These are phyloP conservation scores for Hermaeophaga mercurialis DNA, from an alignment of 2,888 invertebrate genomes.

Conservation along the genomic window DNA sequence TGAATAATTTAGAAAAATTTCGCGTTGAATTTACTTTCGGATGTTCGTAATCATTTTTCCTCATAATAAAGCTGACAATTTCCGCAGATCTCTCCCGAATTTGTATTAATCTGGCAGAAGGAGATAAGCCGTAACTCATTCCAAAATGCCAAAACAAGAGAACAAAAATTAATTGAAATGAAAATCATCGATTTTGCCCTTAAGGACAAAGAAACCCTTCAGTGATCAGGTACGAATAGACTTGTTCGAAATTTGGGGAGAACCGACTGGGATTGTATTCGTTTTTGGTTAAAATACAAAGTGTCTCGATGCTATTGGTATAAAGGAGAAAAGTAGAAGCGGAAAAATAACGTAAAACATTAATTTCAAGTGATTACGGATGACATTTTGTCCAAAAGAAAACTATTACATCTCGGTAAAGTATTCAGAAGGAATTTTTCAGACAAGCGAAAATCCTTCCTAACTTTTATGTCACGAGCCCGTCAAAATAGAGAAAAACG, in stretches of 20 bases:
- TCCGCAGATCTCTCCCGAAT: neutral
- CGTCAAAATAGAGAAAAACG: constrained; percentile 8
- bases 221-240: neutral
- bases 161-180: constrained; percentile 11
- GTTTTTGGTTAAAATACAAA: neutral
- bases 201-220: neutral
- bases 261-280: neutral
- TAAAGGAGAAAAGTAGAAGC: too few relatives aligned
- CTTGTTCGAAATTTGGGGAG: neutral
- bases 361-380: too few relatives aligned
- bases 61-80: neutral
- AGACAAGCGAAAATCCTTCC: constrained; percentile 8
- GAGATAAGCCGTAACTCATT: constrained; percentile 14
- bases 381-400: too few relatives aligned
- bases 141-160: constrained; percentile 10
- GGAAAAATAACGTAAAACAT: too few relatives aligned
- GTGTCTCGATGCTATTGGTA: too few relatives aligned
- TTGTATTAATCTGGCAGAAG: neutral
- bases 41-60: neutral
- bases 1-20: too few relatives aligned
- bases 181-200: constrained; percentile 13
- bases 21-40: too few relatives aligned
- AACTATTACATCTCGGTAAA: neutral
- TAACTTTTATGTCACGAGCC: constrained; percentile 7
- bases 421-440: neutral